A percentile compares a stretch with the other conserved stretches of the same genome.
Conservation (phyloP, 2,113 vertebrate species). For the Triplophysa rosa region DNA sequence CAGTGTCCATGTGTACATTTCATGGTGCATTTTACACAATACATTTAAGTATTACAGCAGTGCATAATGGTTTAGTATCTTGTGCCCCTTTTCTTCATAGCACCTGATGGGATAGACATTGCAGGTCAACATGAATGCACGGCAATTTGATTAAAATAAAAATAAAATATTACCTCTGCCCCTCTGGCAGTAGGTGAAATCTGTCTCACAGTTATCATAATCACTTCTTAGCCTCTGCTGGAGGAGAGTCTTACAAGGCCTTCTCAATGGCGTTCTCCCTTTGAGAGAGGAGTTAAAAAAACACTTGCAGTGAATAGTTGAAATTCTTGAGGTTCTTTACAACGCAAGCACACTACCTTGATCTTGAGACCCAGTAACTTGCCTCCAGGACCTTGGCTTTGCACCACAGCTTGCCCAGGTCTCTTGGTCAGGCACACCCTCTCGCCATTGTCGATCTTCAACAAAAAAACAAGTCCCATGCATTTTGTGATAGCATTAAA, state of each 20-base stretch:
- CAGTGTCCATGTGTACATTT: conserved; percentile 49
- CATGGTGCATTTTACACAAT: conserved; percentile 45
- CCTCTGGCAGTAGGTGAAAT: conserved; percentile 48
- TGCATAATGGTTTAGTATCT: conserved; percentile 56
- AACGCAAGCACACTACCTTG: conserved; percentile 40
- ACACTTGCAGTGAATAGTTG: not conserved
- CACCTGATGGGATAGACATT: conserved; percentile 44
- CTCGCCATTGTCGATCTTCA: conserved; percentile 52
- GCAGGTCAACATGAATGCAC: not conserved
- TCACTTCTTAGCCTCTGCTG: conserved; percentile 56
- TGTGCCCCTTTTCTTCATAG: conserved; percentile 60
- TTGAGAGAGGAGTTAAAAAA: not conserved
- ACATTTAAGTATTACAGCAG: conserved; percentile 54
- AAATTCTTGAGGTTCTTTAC: not conserved
- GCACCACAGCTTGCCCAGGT: conserved; percentile 48
- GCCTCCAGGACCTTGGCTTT: conserved; percentile 52
- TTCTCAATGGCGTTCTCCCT: conserved; percentile 48
- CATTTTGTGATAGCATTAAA: not conserved
- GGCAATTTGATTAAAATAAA: not conserved
- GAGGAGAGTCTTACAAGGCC: conserved; percentile 50
- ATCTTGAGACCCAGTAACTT: conserved; percentile 42
- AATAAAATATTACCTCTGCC: conserved; percentile 56
- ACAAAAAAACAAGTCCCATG: not conserved
- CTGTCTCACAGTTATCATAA: conserved; percentile 49
- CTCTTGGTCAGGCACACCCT: conserved; percentile 29